Evolutionary conservation across 2,113 vertebrate genomes (phyloP).

Genomic region (Hyla sarda): DNA sequence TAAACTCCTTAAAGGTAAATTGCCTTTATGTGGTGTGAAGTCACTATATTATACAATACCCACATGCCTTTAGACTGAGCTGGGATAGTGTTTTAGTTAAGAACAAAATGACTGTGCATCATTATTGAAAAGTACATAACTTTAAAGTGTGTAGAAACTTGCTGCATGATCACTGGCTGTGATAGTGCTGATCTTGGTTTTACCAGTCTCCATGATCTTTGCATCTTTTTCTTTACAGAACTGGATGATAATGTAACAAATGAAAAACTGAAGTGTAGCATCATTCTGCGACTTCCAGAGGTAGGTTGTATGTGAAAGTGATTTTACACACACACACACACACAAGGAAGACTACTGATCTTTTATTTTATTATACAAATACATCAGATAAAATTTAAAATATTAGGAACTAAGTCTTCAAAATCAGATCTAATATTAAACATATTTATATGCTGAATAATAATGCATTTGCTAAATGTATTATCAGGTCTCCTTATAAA

Average conservation of each 20-base stretch:
- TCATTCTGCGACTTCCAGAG: slow-evolving; percentile 88
- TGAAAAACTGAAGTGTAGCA: slow-evolving; percentile 87
- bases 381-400: not conserved
- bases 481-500: not conserved
- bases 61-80: no score
- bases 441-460: not conserved
- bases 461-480: not conserved
- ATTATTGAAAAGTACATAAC: no score
- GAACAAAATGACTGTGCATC: no score
- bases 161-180: not conserved
- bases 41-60: no score
- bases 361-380: not conserved
- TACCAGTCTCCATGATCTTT: not conserved
- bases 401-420: no score
- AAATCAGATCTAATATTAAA: no score
- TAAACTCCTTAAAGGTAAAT: slow-evolving; percentile 83
- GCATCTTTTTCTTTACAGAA: slow-evolving; percentile 71
- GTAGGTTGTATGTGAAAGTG: slow-evolving; percentile 68
- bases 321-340: no score
- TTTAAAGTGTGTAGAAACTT: not conserved
- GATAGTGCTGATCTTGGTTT: no score
- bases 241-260: slow-evolving; percentile 86
- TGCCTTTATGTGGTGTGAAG: not conserved
- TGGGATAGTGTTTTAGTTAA: no score
- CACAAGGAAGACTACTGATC: no score